Percentiles rank a stretch among this genome's conserved stretches.
Conservation (phyloP, 2,797 vertebrate genomes). For the Danionella dracula region DNA sequence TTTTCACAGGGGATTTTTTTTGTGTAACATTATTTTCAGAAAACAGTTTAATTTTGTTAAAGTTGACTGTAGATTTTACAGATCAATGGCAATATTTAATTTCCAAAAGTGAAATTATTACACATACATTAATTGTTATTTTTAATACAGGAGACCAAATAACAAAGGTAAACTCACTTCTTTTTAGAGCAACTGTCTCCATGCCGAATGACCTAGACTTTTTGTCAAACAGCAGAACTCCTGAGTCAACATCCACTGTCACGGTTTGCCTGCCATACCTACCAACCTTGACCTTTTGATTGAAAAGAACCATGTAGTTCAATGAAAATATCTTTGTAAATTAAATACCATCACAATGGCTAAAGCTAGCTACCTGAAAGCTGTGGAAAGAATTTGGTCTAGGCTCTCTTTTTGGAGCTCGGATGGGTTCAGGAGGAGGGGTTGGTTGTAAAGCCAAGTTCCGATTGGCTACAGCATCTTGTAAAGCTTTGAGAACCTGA, state of each 20-base stretch:
- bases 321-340: neutral
- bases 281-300: constrained; percentile 71
- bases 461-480: constrained; percentile 73
- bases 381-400: constrained; percentile 61
- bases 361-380: constrained; percentile 66
- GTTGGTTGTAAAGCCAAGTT: constrained; percentile 67
- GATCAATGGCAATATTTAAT: no score
- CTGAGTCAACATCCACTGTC: constrained; percentile 69
- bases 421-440: constrained; percentile 52
- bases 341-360: neutral
- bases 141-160: no score
- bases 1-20: no score
- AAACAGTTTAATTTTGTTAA: no score
- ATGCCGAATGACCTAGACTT: constrained; percentile 62
- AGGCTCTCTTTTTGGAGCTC: constrained; percentile 48
- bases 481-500: constrained; percentile 73
- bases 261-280: constrained; percentile 70
- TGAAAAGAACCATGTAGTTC: neutral
- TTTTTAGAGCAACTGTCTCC: constrained; percentile 67
- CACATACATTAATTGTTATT: no score
- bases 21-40: no score
- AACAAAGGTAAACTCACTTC: constrained; percentile 58
- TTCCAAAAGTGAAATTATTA: no score
- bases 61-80: no score
- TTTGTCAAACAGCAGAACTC: constrained; percentile 70